phyloP scores from a whole-genome alignment of 2,888 invertebrate genomes.

The Acronicta aceris region DNA sequence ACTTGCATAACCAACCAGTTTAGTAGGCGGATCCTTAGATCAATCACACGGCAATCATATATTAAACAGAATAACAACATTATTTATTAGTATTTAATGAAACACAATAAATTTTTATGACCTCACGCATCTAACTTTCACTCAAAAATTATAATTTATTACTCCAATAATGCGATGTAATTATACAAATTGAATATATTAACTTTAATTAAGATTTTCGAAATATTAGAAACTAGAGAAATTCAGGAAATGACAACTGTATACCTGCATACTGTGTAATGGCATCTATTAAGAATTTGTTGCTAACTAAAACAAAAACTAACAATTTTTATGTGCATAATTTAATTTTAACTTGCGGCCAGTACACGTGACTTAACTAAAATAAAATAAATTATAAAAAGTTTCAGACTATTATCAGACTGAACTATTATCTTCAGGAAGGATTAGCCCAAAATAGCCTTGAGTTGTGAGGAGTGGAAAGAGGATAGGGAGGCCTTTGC shows the following conservation, averaged over 20 bases:
- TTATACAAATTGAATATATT: constrained; percentile 29
- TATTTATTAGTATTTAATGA: constrained; percentile 8
- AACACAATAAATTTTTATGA: constrained; percentile 21
- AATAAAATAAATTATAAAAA: no score
- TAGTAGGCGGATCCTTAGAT: background rate
- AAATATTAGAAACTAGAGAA: constrained; percentile 43
- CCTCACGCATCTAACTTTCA: constrained; percentile 31
- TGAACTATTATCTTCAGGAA: no score
- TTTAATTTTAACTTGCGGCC: no score
- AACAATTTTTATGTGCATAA: no score
- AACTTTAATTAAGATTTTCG: constrained; percentile 33
- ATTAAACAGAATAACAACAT: constrained; percentile 2
- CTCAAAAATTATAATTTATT: constrained; percentile 41
- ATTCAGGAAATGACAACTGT: constrained; percentile 23
- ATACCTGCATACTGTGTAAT: no score
- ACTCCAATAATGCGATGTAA: constrained; percentile 33
- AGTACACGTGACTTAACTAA: no score
- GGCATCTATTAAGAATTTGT: constrained; percentile 1
- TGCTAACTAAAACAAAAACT: no score
- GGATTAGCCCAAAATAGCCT: no score
- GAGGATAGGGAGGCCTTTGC: no score
- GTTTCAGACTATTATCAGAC: no score
- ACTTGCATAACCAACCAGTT: constrained; percentile 13
- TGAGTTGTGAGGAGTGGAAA: no score
- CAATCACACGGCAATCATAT: background rate